Evolutionary conservation across 2,113 vertebrate genomes (phyloP).

Genomic region (Ifrita kowaldi): DNA sequence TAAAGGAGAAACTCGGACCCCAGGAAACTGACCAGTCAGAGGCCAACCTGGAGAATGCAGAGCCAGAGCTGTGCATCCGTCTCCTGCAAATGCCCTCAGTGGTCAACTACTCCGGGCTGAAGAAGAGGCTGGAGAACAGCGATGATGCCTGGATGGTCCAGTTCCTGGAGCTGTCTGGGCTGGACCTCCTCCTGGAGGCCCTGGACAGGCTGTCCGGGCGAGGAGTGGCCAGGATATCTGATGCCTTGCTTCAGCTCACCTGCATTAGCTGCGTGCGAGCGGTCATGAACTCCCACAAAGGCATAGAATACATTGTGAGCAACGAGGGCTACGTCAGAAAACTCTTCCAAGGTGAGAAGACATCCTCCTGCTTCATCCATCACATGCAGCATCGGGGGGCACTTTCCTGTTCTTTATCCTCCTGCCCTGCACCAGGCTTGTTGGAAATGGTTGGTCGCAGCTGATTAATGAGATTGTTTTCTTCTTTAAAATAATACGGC

Average conservation of each 20-base stretch:
- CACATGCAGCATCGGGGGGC: accelerated
- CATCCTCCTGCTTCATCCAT: neutral
- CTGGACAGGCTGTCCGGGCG: slow-evolving; percentile 90
- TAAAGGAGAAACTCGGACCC: slow-evolving; percentile 85
- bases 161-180: slow-evolving; percentile 91
- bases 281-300: slow-evolving; percentile 90
- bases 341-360: slow-evolving; percentile 87
- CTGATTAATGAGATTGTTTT: neutral
- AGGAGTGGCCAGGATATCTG: slow-evolving; percentile 88
- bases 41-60: slow-evolving; percentile 93
- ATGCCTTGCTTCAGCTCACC: slow-evolving; percentile 94
- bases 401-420: neutral
- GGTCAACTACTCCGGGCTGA: slow-evolving; percentile 95
- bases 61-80: slow-evolving; percentile 93
- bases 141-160: slow-evolving; percentile 93
- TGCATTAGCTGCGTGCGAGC: slow-evolving; percentile 93
- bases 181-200: slow-evolving; percentile 94
- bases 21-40: slow-evolving; percentile 87
- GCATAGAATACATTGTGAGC: slow-evolving; percentile 92
- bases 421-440: neutral
- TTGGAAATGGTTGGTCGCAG: neutral
- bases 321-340: slow-evolving; percentile 93
- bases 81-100: slow-evolving; percentile 92
- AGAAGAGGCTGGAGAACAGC: slow-evolving; percentile 88
- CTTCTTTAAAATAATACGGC: neutral